Evolutionary conservation across 2,888 invertebrate species (phyloP).

Genomic region (Cordilura impudica): DNA sequence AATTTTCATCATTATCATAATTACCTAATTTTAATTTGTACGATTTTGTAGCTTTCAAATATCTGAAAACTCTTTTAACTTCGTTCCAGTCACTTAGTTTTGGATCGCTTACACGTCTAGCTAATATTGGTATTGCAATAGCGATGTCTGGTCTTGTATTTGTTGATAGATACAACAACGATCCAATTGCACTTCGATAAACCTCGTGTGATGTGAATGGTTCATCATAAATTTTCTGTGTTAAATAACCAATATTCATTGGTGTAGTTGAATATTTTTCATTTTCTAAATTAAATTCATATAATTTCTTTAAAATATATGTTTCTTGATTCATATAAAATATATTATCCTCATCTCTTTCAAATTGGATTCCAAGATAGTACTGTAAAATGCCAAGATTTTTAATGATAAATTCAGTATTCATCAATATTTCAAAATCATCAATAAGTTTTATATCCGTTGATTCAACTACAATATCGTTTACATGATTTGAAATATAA

Average conservation of each 20-base stretch:
- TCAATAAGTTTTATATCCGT: not conserved
- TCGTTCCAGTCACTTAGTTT: not conserved
- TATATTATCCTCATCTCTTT: not conserved
- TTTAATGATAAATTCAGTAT: not conserved
- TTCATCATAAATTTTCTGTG: not conserved
- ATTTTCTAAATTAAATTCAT: constrained; percentile 4
- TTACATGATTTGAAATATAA: constrained; percentile 49
- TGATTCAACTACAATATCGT: constrained; percentile 36
- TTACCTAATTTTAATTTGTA: not conserved
- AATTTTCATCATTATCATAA: not conserved
- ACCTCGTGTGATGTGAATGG: not conserved
- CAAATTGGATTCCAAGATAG: constrained; percentile 7
- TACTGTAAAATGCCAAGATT: constrained; percentile 6
- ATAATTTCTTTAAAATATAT: constrained; percentile 10
- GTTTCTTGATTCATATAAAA: constrained; percentile 8
- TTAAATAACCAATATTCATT: constrained; percentile 3
- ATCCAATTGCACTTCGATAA: constrained; percentile 28
- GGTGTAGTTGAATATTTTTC: constrained; percentile 13
- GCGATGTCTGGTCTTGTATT: constrained; percentile 8
- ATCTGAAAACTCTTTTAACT: not conserved
- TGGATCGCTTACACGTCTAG: constrained; percentile 7
- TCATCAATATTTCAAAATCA: not conserved
- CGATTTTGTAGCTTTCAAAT: not conserved
- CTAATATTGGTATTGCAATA: constrained; percentile 15
- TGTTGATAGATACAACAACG: constrained; percentile 15